Base-by-base conservation (phyloP, 2,888 invertebrate species). In the Conistra vaccinii region DNA sequence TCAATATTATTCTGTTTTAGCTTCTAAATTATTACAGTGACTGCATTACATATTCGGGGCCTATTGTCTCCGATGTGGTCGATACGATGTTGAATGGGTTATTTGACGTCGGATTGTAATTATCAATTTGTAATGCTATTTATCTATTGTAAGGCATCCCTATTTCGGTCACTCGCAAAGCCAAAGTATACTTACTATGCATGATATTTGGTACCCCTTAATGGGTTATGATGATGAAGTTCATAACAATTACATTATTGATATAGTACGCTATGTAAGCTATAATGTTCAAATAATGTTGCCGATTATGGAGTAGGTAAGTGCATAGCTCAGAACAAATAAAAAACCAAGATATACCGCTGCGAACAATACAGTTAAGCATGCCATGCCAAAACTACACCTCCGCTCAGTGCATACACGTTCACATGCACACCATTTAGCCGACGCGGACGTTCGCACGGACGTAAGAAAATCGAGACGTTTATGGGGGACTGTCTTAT, bases 51-150 rank as follows among this genome's bases (percentile, higher is more conserved):
- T 67, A 75, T 81, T 81, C 39, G 20, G 32, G 5, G 5, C 14
- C 58, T n/a, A 76, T 82, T 79, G 83, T 66, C 39, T 80, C 61
- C 42, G 29, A 45, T 39, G 35, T 23, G 65, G 39, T 65, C 29
- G 57, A 48, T 55, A n/a, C 4, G 12, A 39, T 53, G 20, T 55
- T 29, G 42, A 62, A 57, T 62, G 66, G 66, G 7, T 42, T 66
- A 48, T 81, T 75, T 60, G 53, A 35, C 14, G 29, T 35, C 7
- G 17, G 62, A 45, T 58, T 35, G 48, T 51, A 26, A 70, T 71
- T 63, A 80, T 58, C 10, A 35, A 80, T 81, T 32, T 51, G 60
- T 55, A 61, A 81, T 66, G 5, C 6, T 55, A 39, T 73, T 73
- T 68, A 1, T 39, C 53, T 60, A 68, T 76, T 81, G 58, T 69